phyloP scores from a whole-genome alignment of 2,797 vertebrate genomes.

The Halcyon leucocephala region DNA sequence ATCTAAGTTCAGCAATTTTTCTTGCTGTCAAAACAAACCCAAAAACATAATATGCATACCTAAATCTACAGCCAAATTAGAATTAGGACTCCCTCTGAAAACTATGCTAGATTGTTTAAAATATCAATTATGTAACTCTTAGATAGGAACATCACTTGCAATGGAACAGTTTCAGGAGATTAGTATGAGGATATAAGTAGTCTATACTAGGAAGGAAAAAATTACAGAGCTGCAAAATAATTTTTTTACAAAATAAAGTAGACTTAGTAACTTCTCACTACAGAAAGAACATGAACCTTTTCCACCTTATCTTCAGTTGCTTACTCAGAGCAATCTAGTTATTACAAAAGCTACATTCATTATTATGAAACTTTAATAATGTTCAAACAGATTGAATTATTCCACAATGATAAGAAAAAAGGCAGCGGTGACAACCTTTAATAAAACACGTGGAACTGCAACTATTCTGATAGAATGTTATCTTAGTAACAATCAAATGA shows the following conservation, averaged over 20 bases:
- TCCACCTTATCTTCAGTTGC: background rate
- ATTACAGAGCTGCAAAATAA: background rate
- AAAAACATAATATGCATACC: background rate
- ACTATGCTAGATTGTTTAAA: background rate
- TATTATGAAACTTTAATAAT: background rate
- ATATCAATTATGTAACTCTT: background rate
- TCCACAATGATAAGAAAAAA: background rate
- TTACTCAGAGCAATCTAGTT: background rate
- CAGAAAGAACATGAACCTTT: background rate
- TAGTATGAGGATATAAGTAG: background rate
- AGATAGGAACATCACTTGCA: background rate
- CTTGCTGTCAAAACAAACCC: background rate
- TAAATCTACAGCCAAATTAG: background rate
- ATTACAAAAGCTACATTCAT: background rate
- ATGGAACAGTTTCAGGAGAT: background rate
- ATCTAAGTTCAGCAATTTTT: background rate
- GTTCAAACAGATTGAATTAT: background rate
- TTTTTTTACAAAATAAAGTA: background rate
- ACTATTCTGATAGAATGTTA: background rate
- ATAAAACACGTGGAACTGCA: accelerated
- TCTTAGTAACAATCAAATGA: background rate
- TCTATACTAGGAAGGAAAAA: background rate
- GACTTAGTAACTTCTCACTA: background rate
- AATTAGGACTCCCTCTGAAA: background rate
- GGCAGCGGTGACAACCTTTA: background rate